phyloP scores from a whole-genome alignment of 2,888 invertebrate species.

The Dryobota labecula region DNA sequence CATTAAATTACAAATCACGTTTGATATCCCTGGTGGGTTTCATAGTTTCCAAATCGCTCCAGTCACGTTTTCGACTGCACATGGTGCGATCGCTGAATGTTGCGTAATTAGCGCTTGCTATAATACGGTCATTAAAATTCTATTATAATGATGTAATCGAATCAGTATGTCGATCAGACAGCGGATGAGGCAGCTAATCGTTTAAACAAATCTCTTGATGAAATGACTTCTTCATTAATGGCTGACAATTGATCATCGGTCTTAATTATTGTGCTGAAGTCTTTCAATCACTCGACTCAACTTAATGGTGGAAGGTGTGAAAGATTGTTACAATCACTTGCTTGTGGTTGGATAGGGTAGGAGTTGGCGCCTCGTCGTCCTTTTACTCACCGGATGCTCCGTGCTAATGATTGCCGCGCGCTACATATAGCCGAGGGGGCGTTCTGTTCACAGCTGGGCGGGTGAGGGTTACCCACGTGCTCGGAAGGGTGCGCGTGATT shows the following conservation, averaged over 20 bases:
- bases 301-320: background rate
- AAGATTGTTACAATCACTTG: background rate
- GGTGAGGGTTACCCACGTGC: slow-evolving; percentile 7
- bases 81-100: slow-evolving; percentile 7
- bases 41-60: slow-evolving; percentile 5
- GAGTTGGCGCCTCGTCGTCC: background rate
- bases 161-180: slow-evolving; percentile 16
- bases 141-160: slow-evolving; percentile 39
- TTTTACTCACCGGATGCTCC: background rate
- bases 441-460: slow-evolving; percentile 29
- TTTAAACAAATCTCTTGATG: background rate
- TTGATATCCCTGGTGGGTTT: background rate
- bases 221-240: background rate
- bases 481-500: slow-evolving; percentile 14
- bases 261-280: background rate
- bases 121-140: slow-evolving; percentile 26
- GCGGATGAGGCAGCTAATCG: slow-evolving; percentile 9
- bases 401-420: slow-evolving; percentile 13
- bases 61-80: background rate
- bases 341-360: background rate
- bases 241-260: slow-evolving; percentile 1
- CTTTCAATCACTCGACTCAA: background rate
- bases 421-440: slow-evolving; percentile 12
- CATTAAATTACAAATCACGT: slow-evolving; percentile 19
- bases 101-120: background rate